These are phyloP conservation scores for Rhegmatorhina hoffmannsi DNA, from an alignment of 2,113 vertebrate species.

Conservation along the genomic window DNA sequence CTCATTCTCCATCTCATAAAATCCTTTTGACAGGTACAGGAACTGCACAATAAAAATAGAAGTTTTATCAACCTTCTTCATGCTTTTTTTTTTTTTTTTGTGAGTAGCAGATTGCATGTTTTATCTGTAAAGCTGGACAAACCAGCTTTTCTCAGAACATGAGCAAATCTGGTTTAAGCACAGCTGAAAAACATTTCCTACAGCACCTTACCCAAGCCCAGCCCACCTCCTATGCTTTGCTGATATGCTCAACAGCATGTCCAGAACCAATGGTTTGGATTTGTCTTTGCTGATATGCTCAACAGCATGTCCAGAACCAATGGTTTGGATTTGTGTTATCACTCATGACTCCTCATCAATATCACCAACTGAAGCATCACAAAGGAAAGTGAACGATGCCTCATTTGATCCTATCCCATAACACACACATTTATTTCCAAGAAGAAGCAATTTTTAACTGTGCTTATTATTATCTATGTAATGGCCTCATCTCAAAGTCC, in stretches of 20 bases:
- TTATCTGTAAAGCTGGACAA: neutral
- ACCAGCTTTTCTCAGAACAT: neutral
- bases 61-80: fast-evolving
- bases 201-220: neutral
- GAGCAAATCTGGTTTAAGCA: neutral
- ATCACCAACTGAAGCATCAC: neutral
- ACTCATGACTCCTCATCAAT: neutral
- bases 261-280: neutral
- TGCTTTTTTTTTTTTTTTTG: neutral
- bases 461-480: neutral
- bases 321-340: neutral
- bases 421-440: neutral
- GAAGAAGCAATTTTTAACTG: neutral
- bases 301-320: neutral
- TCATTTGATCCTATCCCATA: neutral
- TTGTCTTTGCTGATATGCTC: neutral
- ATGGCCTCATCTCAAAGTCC: neutral
- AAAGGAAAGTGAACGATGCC: neutral
- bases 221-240: neutral
- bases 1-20: neutral
- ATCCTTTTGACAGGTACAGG: neutral
- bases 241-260: fast-evolving
- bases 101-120: neutral
- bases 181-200: neutral
- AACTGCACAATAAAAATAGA: neutral